A percentile compares a stretch with the other conserved stretches of the same genome.
phyloP scores from a whole-genome alignment of 2,888 invertebrate genomes.

The Neoitamus cyanurus region DNA sequence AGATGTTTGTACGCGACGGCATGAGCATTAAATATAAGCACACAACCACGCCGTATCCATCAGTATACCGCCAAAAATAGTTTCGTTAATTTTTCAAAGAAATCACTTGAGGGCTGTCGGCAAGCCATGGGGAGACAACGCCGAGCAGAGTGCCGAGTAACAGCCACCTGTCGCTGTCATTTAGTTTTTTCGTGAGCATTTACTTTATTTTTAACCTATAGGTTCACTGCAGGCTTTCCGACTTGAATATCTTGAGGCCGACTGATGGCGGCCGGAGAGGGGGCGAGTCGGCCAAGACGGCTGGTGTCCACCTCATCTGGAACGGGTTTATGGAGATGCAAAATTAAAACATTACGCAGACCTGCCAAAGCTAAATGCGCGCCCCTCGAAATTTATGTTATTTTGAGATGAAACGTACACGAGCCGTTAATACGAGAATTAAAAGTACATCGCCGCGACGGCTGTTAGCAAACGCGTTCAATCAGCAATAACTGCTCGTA shows the following conservation, averaged over 20 bases:
- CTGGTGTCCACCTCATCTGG: constrained; percentile 20
- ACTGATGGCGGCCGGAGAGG: not conserved
- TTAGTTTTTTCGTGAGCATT: constrained; percentile 24
- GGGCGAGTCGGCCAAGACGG: not conserved
- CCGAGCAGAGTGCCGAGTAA: not conserved
- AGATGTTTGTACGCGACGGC: not conserved
- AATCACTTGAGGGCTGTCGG: constrained; percentile 34
- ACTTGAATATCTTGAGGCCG: not conserved
- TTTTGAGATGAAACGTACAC: constrained; percentile 34
- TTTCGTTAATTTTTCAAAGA: constrained; percentile 18
- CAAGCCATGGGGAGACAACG: constrained; percentile 15
- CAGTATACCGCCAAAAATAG: constrained; percentile 17
- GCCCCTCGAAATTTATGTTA: constrained; percentile 19
- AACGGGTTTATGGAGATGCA: constrained; percentile 38
- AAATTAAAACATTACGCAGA: constrained; percentile 34
- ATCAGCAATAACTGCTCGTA: not conserved
- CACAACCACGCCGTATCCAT: constrained; percentile 35
- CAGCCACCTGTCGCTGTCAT: constrained; percentile 44
- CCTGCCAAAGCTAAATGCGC: constrained; percentile 32
- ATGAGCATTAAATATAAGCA: constrained; percentile 16
- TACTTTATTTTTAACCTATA: constrained; percentile 29
- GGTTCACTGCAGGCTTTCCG: not conserved
- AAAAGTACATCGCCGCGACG: not conserved
- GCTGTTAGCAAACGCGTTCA: not conserved
- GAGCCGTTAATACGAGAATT: constrained; percentile 20